These are phyloP conservation scores for Neodiprion pinetum DNA, from an alignment of 1,140 invertebrate species.

Conservation along the genomic window DNA sequence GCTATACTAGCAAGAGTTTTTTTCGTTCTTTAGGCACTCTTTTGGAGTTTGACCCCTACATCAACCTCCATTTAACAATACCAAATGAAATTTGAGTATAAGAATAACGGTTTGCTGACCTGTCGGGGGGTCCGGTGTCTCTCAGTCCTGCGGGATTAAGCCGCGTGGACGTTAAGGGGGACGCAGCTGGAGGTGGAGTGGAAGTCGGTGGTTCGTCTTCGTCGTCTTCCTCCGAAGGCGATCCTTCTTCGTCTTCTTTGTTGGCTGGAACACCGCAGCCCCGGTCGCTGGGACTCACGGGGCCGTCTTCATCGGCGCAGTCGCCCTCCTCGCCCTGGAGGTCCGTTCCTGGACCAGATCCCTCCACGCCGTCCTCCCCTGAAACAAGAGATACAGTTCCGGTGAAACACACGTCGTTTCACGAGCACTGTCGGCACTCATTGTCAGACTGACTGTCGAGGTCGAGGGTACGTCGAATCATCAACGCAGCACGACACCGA, in stretches of 20 bases:
- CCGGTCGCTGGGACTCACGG: conserved; percentile 63
- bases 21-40: too few relatives aligned
- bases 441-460: not conserved
- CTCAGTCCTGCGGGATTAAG: conserved; percentile 54
- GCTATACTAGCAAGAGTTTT: too few relatives aligned
- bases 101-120: conserved; percentile 36
- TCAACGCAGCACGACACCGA: not conserved
- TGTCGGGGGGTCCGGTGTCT: conserved; percentile 57
- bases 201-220: conserved; percentile 50
- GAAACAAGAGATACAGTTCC: conserved; percentile 40
- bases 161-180: conserved; percentile 48
- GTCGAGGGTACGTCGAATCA: not conserved
- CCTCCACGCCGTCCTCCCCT: conserved; percentile 68
- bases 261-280: conserved; percentile 47
- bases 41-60: too few relatives aligned
- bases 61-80: too few relatives aligned
- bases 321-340: conserved; percentile 64
- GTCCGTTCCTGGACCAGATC: conserved; percentile 61
- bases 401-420: not conserved
- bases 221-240: conserved; percentile 57
- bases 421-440: not conserved
- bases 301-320: conserved; percentile 63
- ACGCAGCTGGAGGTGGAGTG: conserved; percentile 48
- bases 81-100: not conserved
- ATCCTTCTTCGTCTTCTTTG: conserved; percentile 58